These are phyloP conservation scores for Synanthedon andrenaeformis DNA, from an alignment of 2,888 invertebrate genomes.

Conservation along the genomic window DNA sequence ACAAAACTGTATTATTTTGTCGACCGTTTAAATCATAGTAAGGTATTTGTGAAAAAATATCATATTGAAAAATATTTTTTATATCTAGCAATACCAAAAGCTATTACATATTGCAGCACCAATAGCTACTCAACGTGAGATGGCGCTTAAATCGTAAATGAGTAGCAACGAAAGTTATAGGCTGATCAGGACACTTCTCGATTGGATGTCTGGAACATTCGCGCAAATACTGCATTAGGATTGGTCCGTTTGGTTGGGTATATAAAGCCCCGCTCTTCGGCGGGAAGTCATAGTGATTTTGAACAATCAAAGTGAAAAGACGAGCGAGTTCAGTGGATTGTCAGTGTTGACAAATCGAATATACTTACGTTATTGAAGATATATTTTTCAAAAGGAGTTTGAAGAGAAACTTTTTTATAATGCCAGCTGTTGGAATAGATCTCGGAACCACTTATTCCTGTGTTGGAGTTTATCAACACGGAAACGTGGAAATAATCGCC, in stretches of 20 bases:
- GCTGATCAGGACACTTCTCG: too few species aligned
- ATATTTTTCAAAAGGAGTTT: neutral
- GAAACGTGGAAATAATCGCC: conserved; percentile 86
- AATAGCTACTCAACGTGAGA: too few species aligned
- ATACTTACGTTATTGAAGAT: neutral
- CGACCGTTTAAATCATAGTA: too few species aligned
- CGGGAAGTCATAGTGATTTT: neutral
- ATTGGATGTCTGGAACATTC: too few species aligned
- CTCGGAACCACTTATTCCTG: conserved; percentile 91
- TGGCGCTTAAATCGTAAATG: too few species aligned
- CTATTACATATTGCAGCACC: too few species aligned
- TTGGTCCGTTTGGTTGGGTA: neutral
- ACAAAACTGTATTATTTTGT: too few species aligned
- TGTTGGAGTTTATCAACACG: conserved; percentile 87
- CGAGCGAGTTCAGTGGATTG: neutral
- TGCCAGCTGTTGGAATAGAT: conserved; percentile 68
- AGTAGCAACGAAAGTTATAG: too few species aligned
- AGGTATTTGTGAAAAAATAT: too few species aligned
- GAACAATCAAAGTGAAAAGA: neutral
- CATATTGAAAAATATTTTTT: too few species aligned
- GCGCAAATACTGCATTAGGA: too few species aligned
- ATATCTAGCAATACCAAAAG: too few species aligned
- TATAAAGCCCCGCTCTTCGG: neutral
- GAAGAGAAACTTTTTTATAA: conserved; percentile 12
- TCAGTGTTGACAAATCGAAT: neutral